Evolutionary conservation across 2,113 vertebrate genomes (phyloP).

Genomic region (Zootoca vivipara): DNA sequence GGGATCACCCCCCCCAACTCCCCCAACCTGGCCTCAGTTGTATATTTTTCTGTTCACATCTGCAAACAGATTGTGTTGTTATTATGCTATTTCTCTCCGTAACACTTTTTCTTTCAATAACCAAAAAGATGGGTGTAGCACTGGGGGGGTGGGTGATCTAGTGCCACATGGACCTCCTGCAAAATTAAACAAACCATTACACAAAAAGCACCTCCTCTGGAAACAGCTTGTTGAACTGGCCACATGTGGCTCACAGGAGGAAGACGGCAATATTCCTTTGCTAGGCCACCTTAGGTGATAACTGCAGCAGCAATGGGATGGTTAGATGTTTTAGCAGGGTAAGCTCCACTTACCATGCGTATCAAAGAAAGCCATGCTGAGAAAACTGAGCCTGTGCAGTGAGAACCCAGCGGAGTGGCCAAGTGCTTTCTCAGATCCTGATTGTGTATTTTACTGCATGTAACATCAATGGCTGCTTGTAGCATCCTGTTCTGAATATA

Average conservation of each 20-base stretch:
- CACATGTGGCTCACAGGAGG: neutral
- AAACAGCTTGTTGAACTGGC: neutral
- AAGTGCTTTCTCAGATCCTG: neutral
- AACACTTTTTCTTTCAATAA: neutral
- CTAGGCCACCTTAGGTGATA: neutral
- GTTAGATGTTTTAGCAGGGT: neutral
- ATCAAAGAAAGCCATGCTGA: neutral
- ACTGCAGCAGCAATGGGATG: neutral
- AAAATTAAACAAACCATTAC: neutral
- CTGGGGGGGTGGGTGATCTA: neutral
- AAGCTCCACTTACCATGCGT: neutral
- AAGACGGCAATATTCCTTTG: neutral
- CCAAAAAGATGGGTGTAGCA: neutral
- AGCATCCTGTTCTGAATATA: neutral
- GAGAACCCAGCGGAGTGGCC: neutral
- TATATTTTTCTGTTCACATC: neutral
- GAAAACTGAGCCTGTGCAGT: neutral
- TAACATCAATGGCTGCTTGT: neutral
- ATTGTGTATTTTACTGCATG: neutral
- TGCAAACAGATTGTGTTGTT: neutral
- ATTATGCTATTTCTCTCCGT: neutral
- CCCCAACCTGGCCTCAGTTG: neutral
- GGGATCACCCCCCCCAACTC: neutral
- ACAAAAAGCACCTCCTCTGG: neutral
- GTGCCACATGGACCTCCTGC: neutral